These are phyloP conservation scores for Nothoprocta perdicaria DNA, from an alignment of 2,113 vertebrate genomes.

Conservation along the genomic window DNA sequence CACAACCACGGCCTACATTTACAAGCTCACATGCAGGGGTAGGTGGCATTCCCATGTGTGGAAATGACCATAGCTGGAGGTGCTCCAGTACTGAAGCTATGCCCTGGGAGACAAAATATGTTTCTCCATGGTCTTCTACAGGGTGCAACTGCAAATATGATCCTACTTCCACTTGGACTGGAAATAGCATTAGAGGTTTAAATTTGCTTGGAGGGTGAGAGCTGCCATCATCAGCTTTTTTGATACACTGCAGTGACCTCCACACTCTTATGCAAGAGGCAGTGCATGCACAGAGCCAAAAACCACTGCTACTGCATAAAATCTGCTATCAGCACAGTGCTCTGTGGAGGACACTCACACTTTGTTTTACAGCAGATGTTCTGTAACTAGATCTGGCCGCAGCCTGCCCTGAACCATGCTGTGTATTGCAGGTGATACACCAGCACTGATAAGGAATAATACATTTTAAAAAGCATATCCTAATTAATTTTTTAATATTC, in stretches of 20 bases:
- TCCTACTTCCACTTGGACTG: background rate
- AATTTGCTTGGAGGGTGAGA: background rate
- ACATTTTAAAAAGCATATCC: background rate
- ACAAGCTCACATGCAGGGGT: background rate
- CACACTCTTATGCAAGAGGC: background rate
- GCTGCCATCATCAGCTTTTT: background rate
- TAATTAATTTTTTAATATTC: slow-evolving; percentile 57
- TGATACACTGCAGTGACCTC: slow-evolving; percentile 7
- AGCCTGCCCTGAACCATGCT: slow-evolving; percentile 9
- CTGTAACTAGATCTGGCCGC: slow-evolving; percentile 43
- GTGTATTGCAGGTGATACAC: background rate
- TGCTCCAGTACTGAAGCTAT: background rate
- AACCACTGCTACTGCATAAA: background rate
- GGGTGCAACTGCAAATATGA: background rate
- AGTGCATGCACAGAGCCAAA: background rate
- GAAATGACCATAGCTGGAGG: background rate
- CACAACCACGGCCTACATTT: background rate
- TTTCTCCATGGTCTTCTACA: background rate
- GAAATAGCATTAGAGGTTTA: background rate
- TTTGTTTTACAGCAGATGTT: slow-evolving; percentile 61
- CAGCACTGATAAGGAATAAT: background rate
- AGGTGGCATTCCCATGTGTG: background rate
- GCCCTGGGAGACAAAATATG: background rate
- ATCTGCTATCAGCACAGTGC: background rate
- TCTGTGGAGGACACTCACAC: background rate